Evolutionary conservation across 1,140 invertebrate species (phyloP), one percentile per base, ranked within the genome.

Genomic region (Lasioglossum albipes): DNA sequence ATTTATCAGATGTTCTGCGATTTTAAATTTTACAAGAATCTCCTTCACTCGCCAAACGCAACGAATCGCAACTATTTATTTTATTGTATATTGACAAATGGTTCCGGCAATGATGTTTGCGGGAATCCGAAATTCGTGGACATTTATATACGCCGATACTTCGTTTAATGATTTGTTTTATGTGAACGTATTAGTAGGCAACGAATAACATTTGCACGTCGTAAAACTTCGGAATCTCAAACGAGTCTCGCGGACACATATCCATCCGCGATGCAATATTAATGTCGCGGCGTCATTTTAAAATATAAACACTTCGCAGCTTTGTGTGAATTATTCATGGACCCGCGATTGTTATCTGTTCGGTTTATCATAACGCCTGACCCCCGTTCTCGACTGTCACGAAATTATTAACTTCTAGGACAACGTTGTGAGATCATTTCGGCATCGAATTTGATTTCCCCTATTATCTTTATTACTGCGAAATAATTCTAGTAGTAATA

Each of bases 291-390:
- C 84, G 73, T 84, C 83, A 84, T 80, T 85, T 85, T 81, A 84
- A 85, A 85, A 85, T 85, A 84, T 84, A 85, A 85, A 85, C 84
- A 85, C 84, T 85, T 85, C 73, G 42, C 70, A 52, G 59, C 65
- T n/a, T n/a, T n/a, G 73, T 59, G 45, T 85, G 84, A 85, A 85
- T 85, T 81, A 85, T 85, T 79, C 84, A 85, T 81, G 18, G 5
- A 16, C n/a, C 36, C 13, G 9, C 64, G 64, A 74, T 79, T 79
- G 62, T 79, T 74, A 67, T 71, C 77, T 66, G 69, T 65, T 65
- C 49, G 10, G 71, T 59, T 74, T 79, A 79, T 79, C 77, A 57
- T 74, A 54, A 79, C 71, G 41, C 71, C 66, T 67, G 10, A 79
- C 41, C 62, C 7, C 22, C 41, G 49, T 42, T 73, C 77, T 5